Conservation (phyloP, 2,113 vertebrate genomes). For the Pedionomus torquatus region DNA sequence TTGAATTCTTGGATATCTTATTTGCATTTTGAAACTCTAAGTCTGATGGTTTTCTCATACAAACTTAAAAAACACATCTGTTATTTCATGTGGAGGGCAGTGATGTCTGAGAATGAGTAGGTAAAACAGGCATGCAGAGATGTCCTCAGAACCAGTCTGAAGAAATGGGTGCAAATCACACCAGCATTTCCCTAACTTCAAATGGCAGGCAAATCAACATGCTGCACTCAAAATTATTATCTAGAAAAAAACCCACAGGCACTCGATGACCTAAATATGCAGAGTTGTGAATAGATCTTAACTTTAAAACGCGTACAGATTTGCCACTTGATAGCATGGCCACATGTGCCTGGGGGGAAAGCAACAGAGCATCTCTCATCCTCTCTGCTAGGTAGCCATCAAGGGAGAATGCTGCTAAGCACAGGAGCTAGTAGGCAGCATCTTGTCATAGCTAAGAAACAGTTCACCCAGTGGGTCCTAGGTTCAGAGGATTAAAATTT, state of each 20-base stretch:
- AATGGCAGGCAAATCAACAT: not conserved
- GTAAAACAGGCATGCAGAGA: not conserved
- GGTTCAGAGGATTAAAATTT: not conserved
- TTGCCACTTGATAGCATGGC: not conserved
- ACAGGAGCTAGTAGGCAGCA: not conserved
- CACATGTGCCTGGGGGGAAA: fast-evolving
- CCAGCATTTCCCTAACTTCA: not conserved
- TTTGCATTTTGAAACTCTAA: not conserved
- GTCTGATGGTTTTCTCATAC: not conserved
- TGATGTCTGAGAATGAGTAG: not conserved
- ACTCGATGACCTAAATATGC: not conserved
- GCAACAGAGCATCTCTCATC: not conserved
- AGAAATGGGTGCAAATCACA: not conserved
- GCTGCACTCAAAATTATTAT: not conserved
- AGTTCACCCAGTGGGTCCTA: not conserved
- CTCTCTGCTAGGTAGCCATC: not conserved
- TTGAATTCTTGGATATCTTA: not conserved
- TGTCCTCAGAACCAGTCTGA: not conserved
- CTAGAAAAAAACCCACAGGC: not conserved
- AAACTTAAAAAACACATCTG: not conserved
- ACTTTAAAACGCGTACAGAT: not conserved
- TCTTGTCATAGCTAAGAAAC: not conserved
- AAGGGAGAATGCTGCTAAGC: fast-evolving
- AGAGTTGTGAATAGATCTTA: not conserved
- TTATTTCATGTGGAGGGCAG: not conserved